Evolutionary conservation across 2,113 vertebrate species (phyloP).

Genomic region (Phyllostomus discolor): DNA sequence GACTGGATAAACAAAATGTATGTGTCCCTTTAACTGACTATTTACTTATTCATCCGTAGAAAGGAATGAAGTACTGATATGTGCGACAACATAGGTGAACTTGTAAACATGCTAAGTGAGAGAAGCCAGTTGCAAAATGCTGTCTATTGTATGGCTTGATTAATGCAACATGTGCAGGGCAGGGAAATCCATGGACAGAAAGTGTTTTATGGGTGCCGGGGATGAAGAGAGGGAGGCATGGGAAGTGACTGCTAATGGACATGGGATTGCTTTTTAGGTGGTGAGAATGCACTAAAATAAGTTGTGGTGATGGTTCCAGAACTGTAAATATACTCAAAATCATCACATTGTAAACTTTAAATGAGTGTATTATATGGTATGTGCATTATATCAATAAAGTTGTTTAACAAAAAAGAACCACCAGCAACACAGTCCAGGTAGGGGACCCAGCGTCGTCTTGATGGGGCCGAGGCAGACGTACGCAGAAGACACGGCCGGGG

Average conservation of each 20-base stretch:
- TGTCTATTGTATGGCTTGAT: not conserved
- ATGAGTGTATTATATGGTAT: not conserved
- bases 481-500: not conserved
- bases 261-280: not conserved
- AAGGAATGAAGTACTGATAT: not conserved
- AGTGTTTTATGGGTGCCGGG: not conserved
- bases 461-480: not conserved
- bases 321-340: not conserved
- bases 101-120: not conserved
- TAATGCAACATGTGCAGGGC: not conserved
- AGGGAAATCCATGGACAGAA: not conserved
- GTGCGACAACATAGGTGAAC: not conserved
- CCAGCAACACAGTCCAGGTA: not conserved
- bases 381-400: not conserved
- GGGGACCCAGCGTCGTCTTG: not conserved
- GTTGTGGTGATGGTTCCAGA: not conserved
- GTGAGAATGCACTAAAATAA: not conserved
- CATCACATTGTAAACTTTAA: not conserved
- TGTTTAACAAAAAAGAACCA: not conserved
- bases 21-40: not conserved
- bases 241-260: not conserved
- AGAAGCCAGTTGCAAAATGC: not conserved
- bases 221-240: not conserved
- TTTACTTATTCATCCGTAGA: not conserved
- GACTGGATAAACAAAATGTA: not conserved